These are phyloP conservation scores for Gallinago nigripennis DNA, from an alignment of 2,797 vertebrate species.

Conservation along the genomic window DNA sequence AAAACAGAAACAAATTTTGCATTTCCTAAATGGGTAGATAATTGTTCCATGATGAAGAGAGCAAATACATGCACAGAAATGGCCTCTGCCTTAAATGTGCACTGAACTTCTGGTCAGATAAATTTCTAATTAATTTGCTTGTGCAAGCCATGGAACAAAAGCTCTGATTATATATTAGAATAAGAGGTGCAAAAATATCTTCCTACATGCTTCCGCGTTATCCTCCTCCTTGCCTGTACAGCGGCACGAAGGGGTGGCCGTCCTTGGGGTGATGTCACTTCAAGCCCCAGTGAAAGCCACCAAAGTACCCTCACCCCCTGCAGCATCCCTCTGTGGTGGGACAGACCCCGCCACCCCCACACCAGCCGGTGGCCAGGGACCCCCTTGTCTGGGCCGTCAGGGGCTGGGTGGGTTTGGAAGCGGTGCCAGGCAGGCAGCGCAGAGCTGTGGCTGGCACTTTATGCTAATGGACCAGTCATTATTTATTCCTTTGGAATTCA, in stretches of 20 bases:
- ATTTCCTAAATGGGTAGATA: slow-evolving; percentile 49
- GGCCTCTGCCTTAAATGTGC: neutral
- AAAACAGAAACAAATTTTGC: slow-evolving; percentile 34
- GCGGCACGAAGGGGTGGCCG: neutral
- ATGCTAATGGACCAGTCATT: slow-evolving; percentile 47
- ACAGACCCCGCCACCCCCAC: neutral
- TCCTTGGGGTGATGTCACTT: neutral
- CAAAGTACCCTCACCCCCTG: accelerated
- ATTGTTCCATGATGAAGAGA: neutral
- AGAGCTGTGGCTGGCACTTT: slow-evolving; percentile 57
- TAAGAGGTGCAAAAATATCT: neutral
- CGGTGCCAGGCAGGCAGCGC: slow-evolving; percentile 18
- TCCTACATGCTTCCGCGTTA: neutral
- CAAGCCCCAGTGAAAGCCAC: accelerated
- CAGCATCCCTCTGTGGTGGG: accelerated
- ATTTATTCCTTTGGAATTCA: slow-evolving; percentile 55
- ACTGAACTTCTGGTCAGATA: slow-evolving; percentile 6
- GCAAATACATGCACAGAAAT: neutral
- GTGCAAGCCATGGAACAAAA: slow-evolving; percentile 44
- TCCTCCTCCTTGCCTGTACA: neutral
- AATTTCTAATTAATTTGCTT: slow-evolving; percentile 57
- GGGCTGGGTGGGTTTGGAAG: neutral
- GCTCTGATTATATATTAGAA: slow-evolving; percentile 1
- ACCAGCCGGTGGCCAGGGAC: neutral
- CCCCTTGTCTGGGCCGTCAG: neutral